Evolutionary conservation across 2,113 vertebrate species (phyloP).

Genomic region (Centropus bengalensis): DNA sequence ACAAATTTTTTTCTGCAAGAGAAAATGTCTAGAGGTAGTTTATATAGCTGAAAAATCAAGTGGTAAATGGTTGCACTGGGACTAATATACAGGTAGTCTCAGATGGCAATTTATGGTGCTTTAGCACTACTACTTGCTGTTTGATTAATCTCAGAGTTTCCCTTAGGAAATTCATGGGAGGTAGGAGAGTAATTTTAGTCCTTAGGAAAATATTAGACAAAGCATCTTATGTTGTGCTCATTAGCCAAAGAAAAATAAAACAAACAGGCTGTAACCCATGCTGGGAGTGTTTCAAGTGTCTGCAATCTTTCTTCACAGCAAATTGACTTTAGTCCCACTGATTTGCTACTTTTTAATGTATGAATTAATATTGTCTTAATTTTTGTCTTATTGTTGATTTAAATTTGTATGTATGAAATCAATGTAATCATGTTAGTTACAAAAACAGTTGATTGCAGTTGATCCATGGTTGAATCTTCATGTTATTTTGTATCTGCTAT

Average conservation of each 20-base stretch:
- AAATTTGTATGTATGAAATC: neutral
- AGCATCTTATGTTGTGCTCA: neutral
- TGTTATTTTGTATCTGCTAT: neutral
- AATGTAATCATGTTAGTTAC: neutral
- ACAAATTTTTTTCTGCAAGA: neutral
- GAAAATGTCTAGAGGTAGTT: neutral
- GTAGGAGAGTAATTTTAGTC: neutral
- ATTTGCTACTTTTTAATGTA: neutral
- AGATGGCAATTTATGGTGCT: neutral
- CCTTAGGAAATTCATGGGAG: neutral
- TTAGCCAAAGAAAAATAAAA: neutral
- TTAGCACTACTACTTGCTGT: neutral
- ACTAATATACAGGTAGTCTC: conserved; percentile 5
- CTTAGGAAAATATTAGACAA: neutral
- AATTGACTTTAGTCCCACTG: neutral
- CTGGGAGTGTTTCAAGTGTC: neutral
- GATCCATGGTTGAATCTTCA: neutral
- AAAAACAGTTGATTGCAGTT: neutral
- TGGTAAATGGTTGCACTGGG: neutral
- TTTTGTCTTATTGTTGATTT: neutral
- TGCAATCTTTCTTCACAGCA: neutral
- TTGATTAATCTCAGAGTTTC: neutral
- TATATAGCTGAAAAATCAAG: conserved; percentile 26
- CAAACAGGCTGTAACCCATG: neutral
- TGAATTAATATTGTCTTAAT: neutral